Evolutionary conservation across 1,140 invertebrate species (phyloP).

Genomic region (Hyles vespertilio): DNA sequence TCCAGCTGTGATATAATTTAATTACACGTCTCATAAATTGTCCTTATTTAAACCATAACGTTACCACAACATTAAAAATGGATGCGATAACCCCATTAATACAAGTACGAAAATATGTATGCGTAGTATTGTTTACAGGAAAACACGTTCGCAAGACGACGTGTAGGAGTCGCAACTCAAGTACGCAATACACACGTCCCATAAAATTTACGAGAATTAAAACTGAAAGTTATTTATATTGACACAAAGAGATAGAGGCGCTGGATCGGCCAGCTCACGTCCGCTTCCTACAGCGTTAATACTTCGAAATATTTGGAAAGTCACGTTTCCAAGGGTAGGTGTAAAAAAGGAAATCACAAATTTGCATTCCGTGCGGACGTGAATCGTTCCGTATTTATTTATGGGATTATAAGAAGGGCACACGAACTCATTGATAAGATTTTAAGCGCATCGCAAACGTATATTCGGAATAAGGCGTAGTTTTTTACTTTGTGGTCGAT

Average conservation of each 20-base stretch:
- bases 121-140: too few relatives aligned
- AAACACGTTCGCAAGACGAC: too few relatives aligned
- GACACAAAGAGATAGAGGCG: slow-evolving; percentile 29
- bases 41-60: too few relatives aligned
- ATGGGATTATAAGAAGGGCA: slow-evolving; percentile 42
- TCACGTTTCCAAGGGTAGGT: slow-evolving; percentile 41
- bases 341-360: slow-evolving; percentile 39
- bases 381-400: slow-evolving; percentile 44
- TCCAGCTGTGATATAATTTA: too few relatives aligned
- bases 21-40: too few relatives aligned
- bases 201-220: slow-evolving; percentile 9
- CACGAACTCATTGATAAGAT: slow-evolving; percentile 24
- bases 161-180: too few relatives aligned
- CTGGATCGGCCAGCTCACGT: slow-evolving; percentile 20
- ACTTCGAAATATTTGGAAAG: slow-evolving; percentile 31
- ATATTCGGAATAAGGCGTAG: neutral
- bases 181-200: neutral
- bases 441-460: slow-evolving; percentile 15
- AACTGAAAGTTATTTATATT: slow-evolving; percentile 36
- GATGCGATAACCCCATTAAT: too few relatives aligned
- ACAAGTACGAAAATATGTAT: too few relatives aligned
- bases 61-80: too few relatives aligned
- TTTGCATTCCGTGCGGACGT: slow-evolving; percentile 29
- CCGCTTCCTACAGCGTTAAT: slow-evolving; percentile 29
- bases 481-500: neutral